Percentiles rank a stretch among this genome's conserved stretches.
Conservation (phyloP, 2,797 vertebrate species). For the Gallinago solitaria region DNA sequence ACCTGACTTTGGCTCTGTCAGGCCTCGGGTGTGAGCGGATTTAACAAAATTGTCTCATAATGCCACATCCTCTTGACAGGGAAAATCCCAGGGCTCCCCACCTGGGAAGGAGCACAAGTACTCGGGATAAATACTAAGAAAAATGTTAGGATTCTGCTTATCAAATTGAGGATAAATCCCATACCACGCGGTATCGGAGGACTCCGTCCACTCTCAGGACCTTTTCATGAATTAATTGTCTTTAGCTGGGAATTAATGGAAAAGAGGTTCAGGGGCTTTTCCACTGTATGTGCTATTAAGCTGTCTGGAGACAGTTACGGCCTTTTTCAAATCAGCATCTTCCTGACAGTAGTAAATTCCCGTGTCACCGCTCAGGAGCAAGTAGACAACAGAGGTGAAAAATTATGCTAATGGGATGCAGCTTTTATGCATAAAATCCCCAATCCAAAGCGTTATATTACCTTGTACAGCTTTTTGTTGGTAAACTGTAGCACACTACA, state of each 20-base stretch:
- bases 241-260: constrained; percentile 16
- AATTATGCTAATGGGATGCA: constrained; percentile 74
- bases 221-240: neutral
- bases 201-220: neutral
- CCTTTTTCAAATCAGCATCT: constrained; percentile 34
- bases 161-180: neutral
- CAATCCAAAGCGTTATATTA: constrained; percentile 56
- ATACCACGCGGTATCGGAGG: neutral
- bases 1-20: neutral
- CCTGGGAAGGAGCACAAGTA: neutral
- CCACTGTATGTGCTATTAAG: neutral
- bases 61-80: neutral
- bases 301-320: constrained; percentile 18
- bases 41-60: neutral
- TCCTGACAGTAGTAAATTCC: constrained; percentile 65
- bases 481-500: constrained; percentile 57
- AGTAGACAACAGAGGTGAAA: constrained; percentile 59
- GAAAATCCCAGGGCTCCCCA: neutral
- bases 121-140: neutral
- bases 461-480: constrained; percentile 56
- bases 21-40: neutral
- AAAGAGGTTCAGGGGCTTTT: neutral
- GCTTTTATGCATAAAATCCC: neutral
- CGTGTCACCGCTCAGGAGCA: neutral
- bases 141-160: neutral